Percentiles rank a stretch among this genome's conserved stretches.
Evolutionary conservation across 2,113 vertebrate genomes (phyloP).

Genomic region (Erpornis zantholeuca): DNA sequence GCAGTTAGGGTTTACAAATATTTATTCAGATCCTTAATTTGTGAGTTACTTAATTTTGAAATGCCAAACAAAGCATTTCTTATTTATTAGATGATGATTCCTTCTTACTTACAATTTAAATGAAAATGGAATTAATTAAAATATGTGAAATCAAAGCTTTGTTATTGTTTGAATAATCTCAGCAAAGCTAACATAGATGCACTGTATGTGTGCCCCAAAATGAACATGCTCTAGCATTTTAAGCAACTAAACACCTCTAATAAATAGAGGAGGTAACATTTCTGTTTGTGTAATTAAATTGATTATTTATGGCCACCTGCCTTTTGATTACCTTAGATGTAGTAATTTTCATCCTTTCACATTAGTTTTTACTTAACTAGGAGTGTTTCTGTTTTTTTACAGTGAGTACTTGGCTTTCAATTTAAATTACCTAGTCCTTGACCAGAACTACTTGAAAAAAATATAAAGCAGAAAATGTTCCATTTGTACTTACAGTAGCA

Average conservation of each 20-base stretch:
- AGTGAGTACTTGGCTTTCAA: neutral
- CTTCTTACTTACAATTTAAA: neutral
- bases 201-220: neutral
- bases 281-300: neutral
- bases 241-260: neutral
- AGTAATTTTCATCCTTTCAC: neutral
- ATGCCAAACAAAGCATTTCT: neutral
- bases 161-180: neutral
- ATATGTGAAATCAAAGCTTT: neutral
- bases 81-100: neutral
- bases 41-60: neutral
- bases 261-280: neutral
- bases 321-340: neutral
- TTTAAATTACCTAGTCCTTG: neutral
- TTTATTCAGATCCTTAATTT: neutral
- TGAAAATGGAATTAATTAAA: slow-evolving; percentile 20
- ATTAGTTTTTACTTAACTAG: neutral
- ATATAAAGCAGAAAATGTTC: neutral
- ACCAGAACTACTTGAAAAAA: neutral
- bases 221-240: neutral
- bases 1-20: neutral
- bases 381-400: neutral
- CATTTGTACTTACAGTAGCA: neutral
- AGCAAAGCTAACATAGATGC: neutral
- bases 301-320: neutral